Base-by-base conservation (phyloP, 2,888 invertebrate genomes). In the Autographa pulchrina region DNA sequence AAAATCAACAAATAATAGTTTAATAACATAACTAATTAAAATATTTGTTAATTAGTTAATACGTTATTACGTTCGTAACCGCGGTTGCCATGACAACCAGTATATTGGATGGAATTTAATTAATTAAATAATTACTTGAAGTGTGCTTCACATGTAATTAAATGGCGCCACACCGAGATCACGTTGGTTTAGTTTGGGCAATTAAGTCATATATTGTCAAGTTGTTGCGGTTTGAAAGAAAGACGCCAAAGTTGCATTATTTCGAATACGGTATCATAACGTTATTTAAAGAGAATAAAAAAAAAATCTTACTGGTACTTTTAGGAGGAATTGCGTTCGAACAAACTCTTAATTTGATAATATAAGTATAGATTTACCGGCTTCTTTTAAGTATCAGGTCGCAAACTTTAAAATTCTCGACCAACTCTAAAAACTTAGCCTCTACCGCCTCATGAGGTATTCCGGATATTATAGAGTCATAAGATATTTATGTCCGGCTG, bases 31-130 rank as follows among this genome's bases (percentile, higher is more conserved):
- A 48, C 8, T 48, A 48, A 48, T 48, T n/a, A n/a, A 48, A 48
- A 48, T 48, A n/a, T n/a, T 48, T 48, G 1, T n/a, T 48, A 48
- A n/a, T 48, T 48, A n/a, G 1, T 48, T n/a, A 48, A 7, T 16
- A 43, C 16, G 43, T 43, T 43, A 43, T 43, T 43, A 43, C 43
- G 16, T 3, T 16, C 43, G 16, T 48, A 48, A 48, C n/a, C 1
- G 48, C 48, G 48, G 48, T 48, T 48, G 48, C 48, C 48, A 48
- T 48, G 48, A n/a, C 48, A 48, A 48, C 48, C n/a, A 48, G n/a
- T n/a, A 20, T 25, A 25, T 56, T 56, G 25, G 54, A 56, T 13
- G 54, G 54, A 56, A 56, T 56, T 56, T 25, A 56, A 56, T 56
- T 56, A 56, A 56, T 56, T 25, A 20, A 20, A 56, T 56, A 13